phyloP scores from a whole-genome alignment of 2,888 invertebrate genomes.

The Euplexia lucipara region DNA sequence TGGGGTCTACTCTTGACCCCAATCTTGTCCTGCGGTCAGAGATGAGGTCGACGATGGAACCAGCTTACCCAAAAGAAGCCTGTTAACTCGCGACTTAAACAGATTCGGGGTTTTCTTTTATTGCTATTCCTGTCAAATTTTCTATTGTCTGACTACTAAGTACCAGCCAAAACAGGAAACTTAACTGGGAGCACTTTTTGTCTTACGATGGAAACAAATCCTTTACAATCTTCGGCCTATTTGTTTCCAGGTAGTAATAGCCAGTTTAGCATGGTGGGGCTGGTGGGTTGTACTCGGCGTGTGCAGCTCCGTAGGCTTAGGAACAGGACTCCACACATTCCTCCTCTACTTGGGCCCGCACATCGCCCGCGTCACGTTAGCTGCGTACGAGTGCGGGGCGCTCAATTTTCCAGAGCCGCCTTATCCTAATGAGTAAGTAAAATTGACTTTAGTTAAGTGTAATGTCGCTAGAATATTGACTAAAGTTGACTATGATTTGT shows the following conservation, averaged over 20 bases:
- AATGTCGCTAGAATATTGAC: neutral
- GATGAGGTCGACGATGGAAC: too few relatives aligned
- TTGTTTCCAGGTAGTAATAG: conserved; percentile 71
- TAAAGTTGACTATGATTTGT: neutral
- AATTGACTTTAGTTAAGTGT: neutral
- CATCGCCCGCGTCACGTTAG: conserved; percentile 99
- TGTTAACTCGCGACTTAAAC: too few relatives aligned
- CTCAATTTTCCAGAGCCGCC: conserved; percentile 99
- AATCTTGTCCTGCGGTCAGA: too few relatives aligned
- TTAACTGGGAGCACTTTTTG: too few relatives aligned
- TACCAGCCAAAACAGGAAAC: too few relatives aligned
- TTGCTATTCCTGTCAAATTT: too few relatives aligned
- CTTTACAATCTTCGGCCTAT: neutral
- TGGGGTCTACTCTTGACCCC: too few relatives aligned
- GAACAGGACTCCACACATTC: conserved; percentile 99
- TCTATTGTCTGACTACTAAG: too few relatives aligned
- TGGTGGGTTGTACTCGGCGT: conserved; percentile 99
- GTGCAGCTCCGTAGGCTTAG: conserved; percentile 99
- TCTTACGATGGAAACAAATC: too few relatives aligned
- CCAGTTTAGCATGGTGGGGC: conserved; percentile 93
- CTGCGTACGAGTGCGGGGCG: conserved; percentile 99
- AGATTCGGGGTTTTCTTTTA: too few relatives aligned
- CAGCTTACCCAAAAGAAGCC: too few relatives aligned
- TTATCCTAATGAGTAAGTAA: conserved; percentile 97
- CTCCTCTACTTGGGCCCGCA: conserved; percentile 99